Evolutionary conservation across 2,113 vertebrate species (phyloP).

Genomic region (Menidia beryllina): DNA sequence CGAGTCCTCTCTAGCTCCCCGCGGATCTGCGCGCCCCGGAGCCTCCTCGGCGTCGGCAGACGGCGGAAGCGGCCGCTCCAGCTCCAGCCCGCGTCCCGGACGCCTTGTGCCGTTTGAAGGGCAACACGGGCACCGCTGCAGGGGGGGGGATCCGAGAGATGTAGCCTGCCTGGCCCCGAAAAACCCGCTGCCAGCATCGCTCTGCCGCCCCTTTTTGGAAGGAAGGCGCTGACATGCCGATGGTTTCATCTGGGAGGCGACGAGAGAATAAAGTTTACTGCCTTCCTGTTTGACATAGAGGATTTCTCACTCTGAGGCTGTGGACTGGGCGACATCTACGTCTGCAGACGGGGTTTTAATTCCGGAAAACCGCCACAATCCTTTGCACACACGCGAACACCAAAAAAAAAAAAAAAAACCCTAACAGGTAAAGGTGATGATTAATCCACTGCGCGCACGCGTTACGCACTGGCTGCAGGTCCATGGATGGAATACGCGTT

Average conservation of each 20-base stretch:
- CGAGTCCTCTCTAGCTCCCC: slow-evolving; percentile 24
- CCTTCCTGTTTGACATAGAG: slow-evolving; percentile 12
- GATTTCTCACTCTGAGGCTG: neutral
- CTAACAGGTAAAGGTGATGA: slow-evolving; percentile 62
- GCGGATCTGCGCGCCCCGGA: slow-evolving; percentile 18
- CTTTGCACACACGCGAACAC: no score
- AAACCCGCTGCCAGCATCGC: slow-evolving; percentile 12
- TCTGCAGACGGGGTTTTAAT: slow-evolving; percentile 9
- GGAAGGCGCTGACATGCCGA: slow-evolving; percentile 59
- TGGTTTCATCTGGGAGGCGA: slow-evolving; percentile 40
- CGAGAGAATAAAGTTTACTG: slow-evolving; percentile 47
- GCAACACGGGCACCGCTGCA: slow-evolving; percentile 31
- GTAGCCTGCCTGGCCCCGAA: slow-evolving; percentile 22
- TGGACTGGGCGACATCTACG: slow-evolving; percentile 3
- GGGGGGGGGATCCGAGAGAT: slow-evolving; percentile 40
- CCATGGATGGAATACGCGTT: no score
- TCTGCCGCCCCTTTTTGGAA: slow-evolving; percentile 35
- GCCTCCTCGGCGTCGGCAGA: neutral
- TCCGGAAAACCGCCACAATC: slow-evolving; percentile 7
- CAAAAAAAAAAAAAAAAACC: no score
- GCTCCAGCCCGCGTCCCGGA: neutral
- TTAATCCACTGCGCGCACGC: slow-evolving; percentile 29
- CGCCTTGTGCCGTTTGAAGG: slow-evolving; percentile 64
- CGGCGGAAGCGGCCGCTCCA: slow-evolving; percentile 37
- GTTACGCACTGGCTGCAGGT: slow-evolving; percentile 3